These are phyloP conservation scores for Megaleporinus macrocephalus DNA, from an alignment of 2,113 vertebrate genomes.

Conservation along the genomic window DNA sequence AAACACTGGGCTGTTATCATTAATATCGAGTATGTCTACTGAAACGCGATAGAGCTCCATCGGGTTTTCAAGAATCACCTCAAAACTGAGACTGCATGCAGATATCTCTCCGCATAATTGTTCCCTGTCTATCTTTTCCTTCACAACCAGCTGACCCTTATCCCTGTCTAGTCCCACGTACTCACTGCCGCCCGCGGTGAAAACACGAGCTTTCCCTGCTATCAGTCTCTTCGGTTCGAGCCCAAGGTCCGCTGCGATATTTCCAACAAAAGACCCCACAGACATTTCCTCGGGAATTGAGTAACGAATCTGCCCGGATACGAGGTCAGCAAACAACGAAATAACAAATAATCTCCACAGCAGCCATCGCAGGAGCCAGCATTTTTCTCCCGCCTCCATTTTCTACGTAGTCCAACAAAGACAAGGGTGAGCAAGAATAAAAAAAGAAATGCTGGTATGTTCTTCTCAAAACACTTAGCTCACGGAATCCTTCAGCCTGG, in stretches of 20 bases:
- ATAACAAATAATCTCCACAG: slow-evolving; percentile 9
- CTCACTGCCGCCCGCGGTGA: slow-evolving; percentile 73
- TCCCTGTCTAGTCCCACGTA: slow-evolving; percentile 71
- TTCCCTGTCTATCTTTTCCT: slow-evolving; percentile 64
- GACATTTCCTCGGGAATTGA: slow-evolving; percentile 56
- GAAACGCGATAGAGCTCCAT: slow-evolving; percentile 66
- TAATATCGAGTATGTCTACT: slow-evolving; percentile 54
- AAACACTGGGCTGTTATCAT: slow-evolving; percentile 74
- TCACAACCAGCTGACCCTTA: slow-evolving; percentile 65
- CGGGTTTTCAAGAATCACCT: slow-evolving; percentile 62
- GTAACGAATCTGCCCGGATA: slow-evolving; percentile 58
- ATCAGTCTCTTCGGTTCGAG: slow-evolving; percentile 68
- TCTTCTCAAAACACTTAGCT: background rate
- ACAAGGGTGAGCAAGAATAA: background rate
- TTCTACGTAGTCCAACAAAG: background rate
- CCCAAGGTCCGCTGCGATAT: slow-evolving; percentile 77
- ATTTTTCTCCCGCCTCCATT: slow-evolving; percentile 34
- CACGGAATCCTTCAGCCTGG: background rate
- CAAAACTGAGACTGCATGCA: slow-evolving; percentile 63
- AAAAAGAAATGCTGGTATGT: background rate
- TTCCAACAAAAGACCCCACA: slow-evolving; percentile 70
- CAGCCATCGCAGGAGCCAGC: background rate
- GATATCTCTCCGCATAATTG: slow-evolving; percentile 56
- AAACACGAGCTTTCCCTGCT: slow-evolving; percentile 76
- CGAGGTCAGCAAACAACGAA: slow-evolving; percentile 4